A percentile compares a stretch with the other conserved stretches of the same genome.
Evolutionary conservation across 2,113 vertebrate genomes (phyloP).

Genomic region (Petrocephalus microphthalmus): DNA sequence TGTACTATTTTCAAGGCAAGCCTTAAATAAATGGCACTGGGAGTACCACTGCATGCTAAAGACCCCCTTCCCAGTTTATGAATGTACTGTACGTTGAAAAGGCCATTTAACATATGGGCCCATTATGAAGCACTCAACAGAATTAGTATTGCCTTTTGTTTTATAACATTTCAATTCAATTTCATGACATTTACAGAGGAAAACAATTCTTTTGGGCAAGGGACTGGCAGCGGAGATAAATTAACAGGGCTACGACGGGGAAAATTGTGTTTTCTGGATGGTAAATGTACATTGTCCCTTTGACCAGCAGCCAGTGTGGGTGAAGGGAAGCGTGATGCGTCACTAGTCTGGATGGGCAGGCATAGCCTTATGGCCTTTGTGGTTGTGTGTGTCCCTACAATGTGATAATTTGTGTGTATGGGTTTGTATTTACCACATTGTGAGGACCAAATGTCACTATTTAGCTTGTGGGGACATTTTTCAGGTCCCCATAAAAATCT

Average conservation of each 20-base stretch:
- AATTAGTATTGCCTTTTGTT: not conserved
- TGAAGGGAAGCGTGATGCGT: not conserved
- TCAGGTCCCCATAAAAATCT: not conserved
- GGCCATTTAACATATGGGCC: not conserved
- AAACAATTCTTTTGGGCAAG: not conserved
- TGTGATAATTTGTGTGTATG: not conserved
- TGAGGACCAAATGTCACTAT: not conserved
- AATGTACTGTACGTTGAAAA: not conserved
- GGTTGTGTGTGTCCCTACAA: not conserved
- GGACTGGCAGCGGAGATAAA: not conserved
- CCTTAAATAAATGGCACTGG: not conserved
- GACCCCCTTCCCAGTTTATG: not conserved
- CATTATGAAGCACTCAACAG: not conserved
- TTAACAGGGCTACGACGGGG: not conserved
- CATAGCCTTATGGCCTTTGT: not conserved
- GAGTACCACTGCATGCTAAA: not conserved
- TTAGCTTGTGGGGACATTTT: too few species aligned
- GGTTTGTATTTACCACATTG: not conserved
- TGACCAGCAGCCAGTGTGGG: not conserved
- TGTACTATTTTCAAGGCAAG: not conserved
- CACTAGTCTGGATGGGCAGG: not conserved
- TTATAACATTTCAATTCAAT: constrained; percentile 11
- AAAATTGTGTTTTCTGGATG: not conserved
- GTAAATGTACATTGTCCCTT: not conserved
- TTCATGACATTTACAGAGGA: not conserved